Conservation (phyloP, 2,113 vertebrate genomes). For the Ptilonorhynchus violaceus region DNA sequence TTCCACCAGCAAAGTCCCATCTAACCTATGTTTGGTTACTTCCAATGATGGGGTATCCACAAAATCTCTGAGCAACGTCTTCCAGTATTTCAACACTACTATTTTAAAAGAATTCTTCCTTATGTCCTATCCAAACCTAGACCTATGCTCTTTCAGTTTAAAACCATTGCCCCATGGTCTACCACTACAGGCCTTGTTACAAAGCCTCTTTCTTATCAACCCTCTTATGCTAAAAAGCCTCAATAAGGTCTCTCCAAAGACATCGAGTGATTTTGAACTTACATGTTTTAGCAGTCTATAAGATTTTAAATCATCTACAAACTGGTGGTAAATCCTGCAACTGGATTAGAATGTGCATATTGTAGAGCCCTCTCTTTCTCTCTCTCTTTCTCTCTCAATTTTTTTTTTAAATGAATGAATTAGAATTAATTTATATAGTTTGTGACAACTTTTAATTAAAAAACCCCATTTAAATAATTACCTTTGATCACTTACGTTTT, state of each 20-base stretch:
- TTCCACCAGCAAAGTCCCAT: background rate
- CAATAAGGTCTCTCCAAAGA: background rate
- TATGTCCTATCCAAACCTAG: background rate
- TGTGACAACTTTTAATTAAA: background rate
- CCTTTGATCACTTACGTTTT: background rate
- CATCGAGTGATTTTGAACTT: background rate
- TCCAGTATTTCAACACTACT: rapidly evolving
- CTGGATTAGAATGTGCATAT: background rate
- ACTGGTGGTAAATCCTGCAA: background rate
- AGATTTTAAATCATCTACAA: background rate
- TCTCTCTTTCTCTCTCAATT: too few species aligned
- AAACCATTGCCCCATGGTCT: background rate
- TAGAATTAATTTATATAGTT: background rate
- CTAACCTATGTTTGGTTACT: background rate
- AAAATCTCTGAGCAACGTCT: background rate
- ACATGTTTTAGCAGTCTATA: background rate
- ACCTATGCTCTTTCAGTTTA: background rate
- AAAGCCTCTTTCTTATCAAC: background rate
- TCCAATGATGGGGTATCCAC: rapidly evolving
- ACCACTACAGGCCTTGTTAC: background rate
- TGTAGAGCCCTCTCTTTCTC: background rate
- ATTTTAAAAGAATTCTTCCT: background rate
- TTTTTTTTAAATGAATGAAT: background rate
- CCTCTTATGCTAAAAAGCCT: rapidly evolving
- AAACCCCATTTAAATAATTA: rapidly evolving